phyloP scores from a whole-genome alignment of 1,140 invertebrate species.

The Sycobia sp. region DNA sequence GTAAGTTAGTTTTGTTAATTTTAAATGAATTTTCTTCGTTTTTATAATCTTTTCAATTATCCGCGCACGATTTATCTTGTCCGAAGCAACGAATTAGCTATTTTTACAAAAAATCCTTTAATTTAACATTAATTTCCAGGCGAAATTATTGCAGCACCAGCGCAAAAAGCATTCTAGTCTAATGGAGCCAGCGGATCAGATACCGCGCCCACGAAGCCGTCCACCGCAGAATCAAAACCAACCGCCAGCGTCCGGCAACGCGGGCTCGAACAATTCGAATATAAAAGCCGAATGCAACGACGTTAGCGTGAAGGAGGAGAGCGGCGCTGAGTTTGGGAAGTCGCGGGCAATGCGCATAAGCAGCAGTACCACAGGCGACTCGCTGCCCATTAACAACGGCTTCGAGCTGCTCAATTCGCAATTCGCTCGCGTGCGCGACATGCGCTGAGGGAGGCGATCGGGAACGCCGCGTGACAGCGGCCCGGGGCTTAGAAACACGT shows the following conservation, averaged over 20 bases:
- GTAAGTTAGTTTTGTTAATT: too few species aligned
- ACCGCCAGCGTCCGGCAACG: conserved; percentile 37
- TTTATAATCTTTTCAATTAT: too few species aligned
- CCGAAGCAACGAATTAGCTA: too few species aligned
- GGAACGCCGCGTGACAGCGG: conserved; percentile 34
- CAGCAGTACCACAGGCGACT: not conserved
- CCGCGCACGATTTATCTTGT: too few species aligned
- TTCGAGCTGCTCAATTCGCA: conserved; percentile 48
- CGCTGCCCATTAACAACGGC: conserved; percentile 26
- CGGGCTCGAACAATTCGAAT: not conserved
- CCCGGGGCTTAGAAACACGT: conserved; percentile 31
- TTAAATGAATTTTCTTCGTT: too few species aligned
- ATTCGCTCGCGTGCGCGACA: conserved; percentile 54
- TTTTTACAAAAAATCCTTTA: too few species aligned
- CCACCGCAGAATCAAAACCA: conserved; percentile 53
- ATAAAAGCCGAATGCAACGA: not conserved
- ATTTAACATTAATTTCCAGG: conserved; percentile 45
- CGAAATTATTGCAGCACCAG: conserved; percentile 82
- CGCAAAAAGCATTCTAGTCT: conserved; percentile 72
- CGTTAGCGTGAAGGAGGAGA: conserved; percentile 26
- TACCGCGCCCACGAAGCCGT: conserved; percentile 55
- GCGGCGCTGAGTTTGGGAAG: conserved; percentile 37
- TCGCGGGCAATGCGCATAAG: conserved; percentile 13
- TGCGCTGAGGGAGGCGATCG: conserved; percentile 50
- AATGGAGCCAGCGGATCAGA: conserved; percentile 58